Conservation (phyloP, 2,113 vertebrate genomes). For the Ailurus styani region DNA sequence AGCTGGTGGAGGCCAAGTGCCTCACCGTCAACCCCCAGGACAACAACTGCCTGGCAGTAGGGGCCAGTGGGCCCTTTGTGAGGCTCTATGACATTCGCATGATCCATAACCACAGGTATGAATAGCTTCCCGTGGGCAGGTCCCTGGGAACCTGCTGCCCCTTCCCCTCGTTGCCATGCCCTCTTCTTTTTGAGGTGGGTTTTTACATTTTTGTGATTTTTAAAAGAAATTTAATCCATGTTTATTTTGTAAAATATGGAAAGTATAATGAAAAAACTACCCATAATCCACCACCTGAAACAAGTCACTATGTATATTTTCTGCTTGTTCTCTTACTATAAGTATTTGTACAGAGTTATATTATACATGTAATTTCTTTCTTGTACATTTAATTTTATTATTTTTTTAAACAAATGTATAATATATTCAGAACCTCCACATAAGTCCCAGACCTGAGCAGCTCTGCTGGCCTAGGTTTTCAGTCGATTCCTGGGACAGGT, state of each 20-base stretch:
- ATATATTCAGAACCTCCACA: not conserved
- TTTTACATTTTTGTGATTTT: not conserved
- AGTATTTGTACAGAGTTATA: constrained; percentile 17
- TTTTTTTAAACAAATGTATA: not conserved
- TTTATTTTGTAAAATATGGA: not conserved
- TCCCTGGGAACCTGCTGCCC: not conserved
- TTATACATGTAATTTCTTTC: not conserved
- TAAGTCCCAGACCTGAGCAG: not conserved
- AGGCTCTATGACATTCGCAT: constrained; percentile 98
- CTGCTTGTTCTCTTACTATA: not conserved
- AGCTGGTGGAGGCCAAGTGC: constrained; percentile 98
- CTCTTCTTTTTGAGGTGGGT: not conserved
- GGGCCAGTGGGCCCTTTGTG: constrained; percentile 96
- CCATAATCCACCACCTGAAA: not conserved
- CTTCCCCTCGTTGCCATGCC: not conserved
- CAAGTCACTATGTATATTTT: not conserved
- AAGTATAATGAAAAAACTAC: not conserved
- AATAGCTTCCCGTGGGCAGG: not conserved
- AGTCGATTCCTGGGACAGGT: not conserved
- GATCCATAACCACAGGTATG: constrained; percentile 97
- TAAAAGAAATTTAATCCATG: not conserved
- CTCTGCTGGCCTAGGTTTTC: not conserved
- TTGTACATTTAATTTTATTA: not conserved
- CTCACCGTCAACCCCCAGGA: constrained; percentile 96
- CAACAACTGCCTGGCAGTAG: constrained; percentile 97